Percentiles rank a stretch among this genome's conserved stretches.
These are phyloP conservation scores for Drosophila mimica DNA, from an alignment of 2,888 invertebrate species.

Conservation along the genomic window DNA sequence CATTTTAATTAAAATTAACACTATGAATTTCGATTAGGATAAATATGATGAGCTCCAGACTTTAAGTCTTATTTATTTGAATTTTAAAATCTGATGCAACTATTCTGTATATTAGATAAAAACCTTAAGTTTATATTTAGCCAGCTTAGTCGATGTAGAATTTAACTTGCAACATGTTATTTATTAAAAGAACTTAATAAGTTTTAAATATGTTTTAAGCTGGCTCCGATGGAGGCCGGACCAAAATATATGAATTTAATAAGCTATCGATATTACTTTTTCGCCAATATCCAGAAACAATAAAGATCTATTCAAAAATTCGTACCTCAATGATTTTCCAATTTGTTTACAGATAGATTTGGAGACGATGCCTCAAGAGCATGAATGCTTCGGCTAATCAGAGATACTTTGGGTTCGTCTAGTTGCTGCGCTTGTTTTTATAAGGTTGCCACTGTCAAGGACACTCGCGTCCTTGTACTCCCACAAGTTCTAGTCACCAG, in stretches of 20 bases:
- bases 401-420: neutral
- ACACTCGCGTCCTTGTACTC: constrained; percentile 41
- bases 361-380: constrained; percentile 19
- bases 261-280: neutral
- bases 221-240: neutral
- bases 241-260: neutral
- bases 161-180: neutral
- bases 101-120: neutral
- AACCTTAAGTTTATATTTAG: neutral
- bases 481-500: constrained; percentile 29
- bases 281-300: neutral
- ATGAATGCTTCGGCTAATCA: constrained; percentile 25
- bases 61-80: neutral
- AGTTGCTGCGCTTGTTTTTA: constrained; percentile 21
- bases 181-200: neutral
- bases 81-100: neutral
- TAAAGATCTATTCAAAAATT: neutral
- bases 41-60: neutral
- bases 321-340: neutral
- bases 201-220: neutral
- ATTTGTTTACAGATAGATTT: neutral
- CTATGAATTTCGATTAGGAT: neutral
- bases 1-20: neutral
- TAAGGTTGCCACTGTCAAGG: constrained; percentile 66
- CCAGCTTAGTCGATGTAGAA: neutral